Evolutionary conservation across 1,140 invertebrate genomes (phyloP), one percentile per base, ranked within the genome.

Genomic region (Dendroctonus valens): DNA sequence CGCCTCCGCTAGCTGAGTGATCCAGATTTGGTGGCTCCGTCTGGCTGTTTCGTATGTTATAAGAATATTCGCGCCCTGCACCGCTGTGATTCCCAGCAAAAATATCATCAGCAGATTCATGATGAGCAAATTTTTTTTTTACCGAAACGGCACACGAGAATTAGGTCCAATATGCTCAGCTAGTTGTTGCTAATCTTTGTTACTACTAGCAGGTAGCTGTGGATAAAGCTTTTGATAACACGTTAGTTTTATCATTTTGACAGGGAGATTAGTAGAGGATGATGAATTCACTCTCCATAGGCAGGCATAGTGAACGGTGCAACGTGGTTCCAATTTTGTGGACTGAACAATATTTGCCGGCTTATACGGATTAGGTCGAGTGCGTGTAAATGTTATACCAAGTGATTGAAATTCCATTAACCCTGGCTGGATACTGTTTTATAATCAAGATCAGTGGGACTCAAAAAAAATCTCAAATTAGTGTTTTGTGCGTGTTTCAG

Each of bases 11-110:
- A 73, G 12, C 8, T 57, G 67, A 26, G 65, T 55, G 37, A 71
- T 70, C 72, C 72, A 73, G 60, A 72, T 67, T 53, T 72, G 68
- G 55, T 73, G 72, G 48, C 72, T 73, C 26, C 58, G 41, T 44
- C 64, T 50, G 7, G 65, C 51, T 15, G 65, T 53, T 41, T 67
- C 59, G 37, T 64, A 57, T 9, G 49, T 48, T 26, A 65, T 60
- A 6, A 69, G 44, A 38, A 69, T 69, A 48, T 69, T 69, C 2
- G 52, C 63, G 11, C 11, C 26, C 39, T 41, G 11, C 11, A 26
- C 53, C 41, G 53, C 41, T 11, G 53, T n/a, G 7, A 41, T 15
- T 3, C 4, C 8, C 7, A 55, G n/a, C 53, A 55, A 41, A 11
- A 55, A 55, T 9, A 55, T 8, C 4, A 41, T 4, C 39, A 55